Evolutionary conservation across 1,140 invertebrate genomes (phyloP).

Genomic region (Conopomorpha cramerella): DNA sequence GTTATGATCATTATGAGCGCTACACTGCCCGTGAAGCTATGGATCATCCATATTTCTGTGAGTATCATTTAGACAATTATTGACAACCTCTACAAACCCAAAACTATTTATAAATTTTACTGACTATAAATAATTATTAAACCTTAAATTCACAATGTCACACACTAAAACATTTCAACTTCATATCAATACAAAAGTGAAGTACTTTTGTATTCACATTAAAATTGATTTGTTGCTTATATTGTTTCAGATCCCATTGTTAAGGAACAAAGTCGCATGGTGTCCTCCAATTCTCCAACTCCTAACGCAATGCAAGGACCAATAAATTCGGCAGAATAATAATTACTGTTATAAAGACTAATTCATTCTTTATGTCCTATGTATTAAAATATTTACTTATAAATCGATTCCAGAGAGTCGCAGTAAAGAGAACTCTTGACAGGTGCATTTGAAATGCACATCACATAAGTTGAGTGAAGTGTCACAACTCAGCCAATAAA

Average conservation of each 20-base stretch:
- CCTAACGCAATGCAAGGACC: conserved; percentile 58
- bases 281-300: conserved; percentile 57
- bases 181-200: too few relatives aligned
- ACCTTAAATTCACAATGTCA: too few relatives aligned
- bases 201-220: too few relatives aligned
- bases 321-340: conserved; percentile 55
- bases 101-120: too few relatives aligned
- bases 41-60: conserved; percentile 99
- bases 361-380: conserved; percentile 47
- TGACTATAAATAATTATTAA: too few relatives aligned
- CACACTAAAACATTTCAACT: too few relatives aligned
- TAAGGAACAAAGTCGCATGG: conserved; percentile 82
- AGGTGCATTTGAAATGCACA: too few relatives aligned
- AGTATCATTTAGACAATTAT: too few relatives aligned
- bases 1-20: conserved; percentile 98
- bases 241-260: conserved; percentile 80
- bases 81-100: too few relatives aligned
- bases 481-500: conserved; percentile 20
- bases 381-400: conserved; percentile 55
- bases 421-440: conserved; percentile 25
- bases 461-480: too few relatives aligned
- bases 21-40: conserved; percentile 98
- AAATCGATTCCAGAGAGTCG: conserved; percentile 43
- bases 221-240: too few relatives aligned
- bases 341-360: conserved; percentile 30